These are phyloP conservation scores for Drosophila siamana DNA, from an alignment of 2,888 invertebrate genomes.

Conservation along the genomic window DNA sequence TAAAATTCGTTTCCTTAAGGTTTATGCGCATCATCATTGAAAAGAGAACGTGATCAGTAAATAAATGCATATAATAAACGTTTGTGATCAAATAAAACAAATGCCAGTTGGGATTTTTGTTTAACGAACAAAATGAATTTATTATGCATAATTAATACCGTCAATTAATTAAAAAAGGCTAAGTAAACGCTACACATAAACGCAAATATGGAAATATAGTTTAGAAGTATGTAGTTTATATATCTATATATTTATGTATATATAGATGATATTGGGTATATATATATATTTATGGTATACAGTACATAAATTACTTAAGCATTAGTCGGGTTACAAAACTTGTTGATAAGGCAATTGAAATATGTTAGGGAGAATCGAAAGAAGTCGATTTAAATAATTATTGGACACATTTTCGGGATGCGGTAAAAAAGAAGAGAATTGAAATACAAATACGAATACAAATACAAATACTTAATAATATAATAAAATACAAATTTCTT, in stretches of 20 bases:
- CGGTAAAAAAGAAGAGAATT: slow-evolving; percentile 10
- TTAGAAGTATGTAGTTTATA: slow-evolving; percentile 21
- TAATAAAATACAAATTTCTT: slow-evolving; percentile 32
- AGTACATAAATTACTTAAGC: slow-evolving; percentile 69
- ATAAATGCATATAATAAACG: background rate
- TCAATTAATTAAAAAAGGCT: slow-evolving; percentile 77
- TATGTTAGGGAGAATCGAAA: slow-evolving; percentile 16
- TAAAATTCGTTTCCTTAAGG: slow-evolving; percentile 85
- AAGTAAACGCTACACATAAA: slow-evolving; percentile 72
- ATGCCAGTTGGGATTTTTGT: slow-evolving; percentile 45
- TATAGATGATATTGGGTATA: slow-evolving; percentile 27
- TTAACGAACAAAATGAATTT: slow-evolving; percentile 80
- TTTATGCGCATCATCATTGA: slow-evolving; percentile 54
- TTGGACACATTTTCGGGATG: slow-evolving; percentile 26
- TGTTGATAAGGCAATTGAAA: slow-evolving; percentile 60
- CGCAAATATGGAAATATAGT: slow-evolving; percentile 57
- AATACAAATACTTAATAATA: slow-evolving; percentile 17
- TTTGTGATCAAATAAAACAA: slow-evolving; percentile 56
- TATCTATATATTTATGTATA: slow-evolving; percentile 6
- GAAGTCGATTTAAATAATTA: slow-evolving; percentile 31
- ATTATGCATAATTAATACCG: slow-evolving; percentile 79
- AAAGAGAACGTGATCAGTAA: slow-evolving; percentile 9
- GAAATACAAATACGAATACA: slow-evolving; percentile 38
- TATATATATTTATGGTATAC: slow-evolving; percentile 43
- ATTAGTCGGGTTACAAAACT: slow-evolving; percentile 60